phyloP scores from a whole-genome alignment of 2,888 invertebrate species.

The Scaptomyza parva region DNA sequence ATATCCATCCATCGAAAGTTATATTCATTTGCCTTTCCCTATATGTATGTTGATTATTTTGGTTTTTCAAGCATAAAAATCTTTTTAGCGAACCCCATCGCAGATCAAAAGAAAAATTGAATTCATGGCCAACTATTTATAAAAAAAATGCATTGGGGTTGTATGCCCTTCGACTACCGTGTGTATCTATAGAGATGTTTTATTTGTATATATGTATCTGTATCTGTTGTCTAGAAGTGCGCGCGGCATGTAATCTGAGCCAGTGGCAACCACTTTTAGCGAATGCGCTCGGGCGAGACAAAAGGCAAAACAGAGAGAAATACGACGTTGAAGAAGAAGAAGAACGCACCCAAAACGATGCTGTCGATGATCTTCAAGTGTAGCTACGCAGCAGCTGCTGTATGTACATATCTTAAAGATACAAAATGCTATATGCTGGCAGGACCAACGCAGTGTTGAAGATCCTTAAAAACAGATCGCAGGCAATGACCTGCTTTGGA shows the following conservation, averaged over 20 bases:
- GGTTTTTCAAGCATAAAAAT: constrained; percentile 47
- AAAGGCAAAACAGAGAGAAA: no score
- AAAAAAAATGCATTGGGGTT: constrained; percentile 48
- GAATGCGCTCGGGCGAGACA: constrained; percentile 45
- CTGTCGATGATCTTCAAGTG: constrained; percentile 62
- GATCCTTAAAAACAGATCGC: constrained; percentile 62
- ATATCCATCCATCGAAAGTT: constrained; percentile 11
- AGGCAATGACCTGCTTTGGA: constrained; percentile 74
- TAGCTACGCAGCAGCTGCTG: constrained; percentile 72
- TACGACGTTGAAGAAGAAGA: no score
- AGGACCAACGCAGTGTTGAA: constrained; percentile 66
- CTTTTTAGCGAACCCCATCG: constrained; percentile 66
- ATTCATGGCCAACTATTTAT: constrained; percentile 72
- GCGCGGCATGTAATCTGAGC: constrained; percentile 66
- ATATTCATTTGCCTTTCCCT: constrained; percentile 54
- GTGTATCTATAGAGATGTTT: constrained; percentile 1
- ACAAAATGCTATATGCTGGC: constrained; percentile 60
- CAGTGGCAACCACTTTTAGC: constrained; percentile 60
- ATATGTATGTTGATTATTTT: constrained; percentile 20
- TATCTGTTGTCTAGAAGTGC: constrained; percentile 41
- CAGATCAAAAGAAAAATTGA: constrained; percentile 50
- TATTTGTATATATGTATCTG: constrained; percentile 16
- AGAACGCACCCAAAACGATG: constrained; percentile 41
- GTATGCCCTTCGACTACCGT: constrained; percentile 15
- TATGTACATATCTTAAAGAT: constrained; percentile 63